Conservation (phyloP, 2,797 vertebrate species). For the Etheostoma nigrum region DNA sequence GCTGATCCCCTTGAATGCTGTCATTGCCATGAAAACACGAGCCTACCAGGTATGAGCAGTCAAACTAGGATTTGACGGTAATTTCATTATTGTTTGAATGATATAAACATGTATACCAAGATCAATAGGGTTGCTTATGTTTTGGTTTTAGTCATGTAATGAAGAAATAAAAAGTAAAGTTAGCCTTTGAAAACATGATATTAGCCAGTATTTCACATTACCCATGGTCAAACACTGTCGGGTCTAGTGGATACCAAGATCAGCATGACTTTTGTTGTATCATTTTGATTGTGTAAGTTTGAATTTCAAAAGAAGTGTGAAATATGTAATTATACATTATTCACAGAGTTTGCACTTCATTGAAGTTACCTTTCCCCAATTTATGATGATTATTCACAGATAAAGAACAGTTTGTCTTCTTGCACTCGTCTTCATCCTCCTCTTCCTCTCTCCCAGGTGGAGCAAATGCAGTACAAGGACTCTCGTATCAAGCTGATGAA, state of each 20-base stretch:
- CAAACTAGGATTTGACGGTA: background rate
- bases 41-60: conserved; percentile 87
- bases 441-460: conserved; percentile 80
- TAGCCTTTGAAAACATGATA: too few relatives aligned
- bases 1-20: conserved; percentile 93
- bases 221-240: too few relatives aligned
- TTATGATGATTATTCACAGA: background rate
- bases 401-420: background rate
- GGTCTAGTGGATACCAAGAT: background rate
- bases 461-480: conserved; percentile 95
- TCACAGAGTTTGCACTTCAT: background rate
- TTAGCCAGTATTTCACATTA: too few relatives aligned
- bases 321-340: background rate
- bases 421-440: background rate
- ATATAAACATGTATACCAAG: background rate
- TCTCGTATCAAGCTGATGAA: conserved; percentile 95
- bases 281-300: background rate
- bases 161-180: too few relatives aligned
- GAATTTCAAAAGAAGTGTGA: background rate
- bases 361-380: background rate
- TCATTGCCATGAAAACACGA: conserved; percentile 93
- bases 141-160: too few relatives aligned
- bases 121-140: background rate
- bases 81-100: background rate
- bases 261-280: background rate